Conservation (phyloP, 2,888 invertebrate species). For the Conus canariensis region DNA sequence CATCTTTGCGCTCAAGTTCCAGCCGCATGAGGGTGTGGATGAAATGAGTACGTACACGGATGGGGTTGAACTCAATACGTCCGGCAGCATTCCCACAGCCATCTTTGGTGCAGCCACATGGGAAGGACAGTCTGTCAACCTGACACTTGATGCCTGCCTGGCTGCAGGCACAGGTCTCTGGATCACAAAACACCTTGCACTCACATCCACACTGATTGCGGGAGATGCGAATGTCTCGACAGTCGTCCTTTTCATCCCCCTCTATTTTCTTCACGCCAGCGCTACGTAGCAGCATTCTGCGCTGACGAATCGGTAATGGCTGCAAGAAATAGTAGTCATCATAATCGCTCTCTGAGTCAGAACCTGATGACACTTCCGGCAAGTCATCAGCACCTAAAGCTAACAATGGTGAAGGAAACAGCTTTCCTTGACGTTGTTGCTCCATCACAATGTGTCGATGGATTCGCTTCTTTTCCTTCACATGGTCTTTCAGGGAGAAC, state of each 20-base stretch:
- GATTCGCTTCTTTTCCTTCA: conserved; percentile 90
- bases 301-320: conserved; percentile 94
- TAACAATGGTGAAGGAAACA: conserved; percentile 65
- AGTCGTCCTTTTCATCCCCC: conserved; percentile 94
- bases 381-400: conserved; percentile 40
- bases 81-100: conserved; percentile 95
- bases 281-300: conserved; percentile 91
- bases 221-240: conserved; percentile 93
- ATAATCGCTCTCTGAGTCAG: conserved; percentile 68
- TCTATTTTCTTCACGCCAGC: conserved; percentile 97
- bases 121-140: conserved; percentile 96
- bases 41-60: conserved; percentile 96
- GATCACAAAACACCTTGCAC: conserved; percentile 87
- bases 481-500: conserved; percentile 92
- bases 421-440: conserved; percentile 83
- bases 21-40: conserved; percentile 96
- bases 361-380: conserved; percentile 54
- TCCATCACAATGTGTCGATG: conserved; percentile 89
- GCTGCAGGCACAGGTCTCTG: conserved; percentile 96
- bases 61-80: conserved; percentile 96
- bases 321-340: conserved; percentile 80
- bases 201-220: conserved; percentile 84
- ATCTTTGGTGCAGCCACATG: conserved; percentile 96
- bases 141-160: conserved; percentile 97
- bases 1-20: conserved; percentile 72